Base-by-base conservation (phyloP, 2,797 vertebrate species). In the Stomatorhinus walkeri region DNA sequence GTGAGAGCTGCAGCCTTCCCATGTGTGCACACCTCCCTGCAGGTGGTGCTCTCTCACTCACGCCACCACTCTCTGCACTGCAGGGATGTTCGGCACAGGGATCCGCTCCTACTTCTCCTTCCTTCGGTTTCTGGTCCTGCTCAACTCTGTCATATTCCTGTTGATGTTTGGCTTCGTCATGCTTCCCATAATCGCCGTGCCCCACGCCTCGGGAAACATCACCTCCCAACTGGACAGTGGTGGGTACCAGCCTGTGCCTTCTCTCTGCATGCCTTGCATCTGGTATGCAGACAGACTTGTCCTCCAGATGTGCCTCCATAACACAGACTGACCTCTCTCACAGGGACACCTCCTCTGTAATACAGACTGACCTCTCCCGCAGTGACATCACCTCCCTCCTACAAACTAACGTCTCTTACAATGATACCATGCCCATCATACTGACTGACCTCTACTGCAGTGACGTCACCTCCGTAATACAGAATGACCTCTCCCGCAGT, bases 61-160 rank as follows among this genome's bases (percentile, higher is more conserved):
- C 7, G 51, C 24, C 89, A 40, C 89, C 9, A 85, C 40, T 89
- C 0, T 88, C 87, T 88, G 51, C 92, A 10, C 91, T 83, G 22
- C 87, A 99, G 98, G 97, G 40, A 98, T 97, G 95, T 99, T 98
- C 90, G 98, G 98, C 89, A 97, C 97, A 0, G 98, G 97, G 10
- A 97, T 99, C 92, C 95, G 97, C 91, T 98, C 98, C 2, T 99
- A 99, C 91, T 99, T 99, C 94, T 98, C 96, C 52, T 99, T 99
- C 94, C 95, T 99, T 85, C 96, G 98, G 87, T 99, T 98, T 93
- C 93, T 99, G 92, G 98, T 99, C 12, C 89, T 97, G 90, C 96
- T 99, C 92, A 99, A 99, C 92, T 91, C 97, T 64, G 89, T 97
- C 61, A 98, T 97, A 90, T 99, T 99, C 91, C 91, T 98, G 54